These are phyloP conservation scores for Anolis carolinensis DNA, from an alignment of 2,113 vertebrate genomes.

Conservation along the genomic window DNA sequence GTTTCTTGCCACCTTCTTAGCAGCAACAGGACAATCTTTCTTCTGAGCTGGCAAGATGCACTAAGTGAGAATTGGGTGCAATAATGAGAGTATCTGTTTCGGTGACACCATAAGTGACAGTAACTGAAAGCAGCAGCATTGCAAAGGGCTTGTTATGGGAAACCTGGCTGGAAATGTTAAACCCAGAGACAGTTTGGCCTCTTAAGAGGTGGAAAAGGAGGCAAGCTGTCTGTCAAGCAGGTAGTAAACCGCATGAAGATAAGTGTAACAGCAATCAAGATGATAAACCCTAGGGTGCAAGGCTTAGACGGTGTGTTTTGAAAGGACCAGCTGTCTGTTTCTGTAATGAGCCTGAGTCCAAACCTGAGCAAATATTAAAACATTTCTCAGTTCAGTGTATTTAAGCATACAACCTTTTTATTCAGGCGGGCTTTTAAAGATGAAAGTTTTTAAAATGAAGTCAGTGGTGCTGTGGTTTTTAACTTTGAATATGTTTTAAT, in stretches of 20 bases:
- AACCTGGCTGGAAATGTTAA: conserved; percentile 28
- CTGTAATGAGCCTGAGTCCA: neutral
- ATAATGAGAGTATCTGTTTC: conserved; percentile 18
- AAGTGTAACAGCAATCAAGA: conserved; percentile 23
- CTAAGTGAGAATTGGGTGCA: neutral
- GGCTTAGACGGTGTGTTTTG: neutral
- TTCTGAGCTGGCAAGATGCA: neutral
- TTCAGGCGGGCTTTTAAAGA: no score
- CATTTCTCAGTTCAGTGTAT: no score
- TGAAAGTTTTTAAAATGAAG: no score
- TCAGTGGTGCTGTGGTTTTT: no score
- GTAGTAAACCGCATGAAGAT: conserved; percentile 1
- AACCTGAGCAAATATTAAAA: neutral
- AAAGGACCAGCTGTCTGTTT: neutral
- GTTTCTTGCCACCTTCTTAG: neutral
- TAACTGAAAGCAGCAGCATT: conserved; percentile 19
- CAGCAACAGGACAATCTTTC: neutral
- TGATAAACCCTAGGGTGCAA: neutral
- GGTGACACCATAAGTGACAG: conserved; percentile 23
- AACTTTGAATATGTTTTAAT: no score
- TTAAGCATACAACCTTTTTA: no score
- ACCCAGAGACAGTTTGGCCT: conserved; percentile 42
- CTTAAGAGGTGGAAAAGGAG: conserved; percentile 26
- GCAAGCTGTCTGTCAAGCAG: conserved; percentile 23
- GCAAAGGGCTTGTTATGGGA: conserved; percentile 55